Base-by-base conservation (phyloP, 2,888 invertebrate species). In the Lasioglossum zephyrum region DNA sequence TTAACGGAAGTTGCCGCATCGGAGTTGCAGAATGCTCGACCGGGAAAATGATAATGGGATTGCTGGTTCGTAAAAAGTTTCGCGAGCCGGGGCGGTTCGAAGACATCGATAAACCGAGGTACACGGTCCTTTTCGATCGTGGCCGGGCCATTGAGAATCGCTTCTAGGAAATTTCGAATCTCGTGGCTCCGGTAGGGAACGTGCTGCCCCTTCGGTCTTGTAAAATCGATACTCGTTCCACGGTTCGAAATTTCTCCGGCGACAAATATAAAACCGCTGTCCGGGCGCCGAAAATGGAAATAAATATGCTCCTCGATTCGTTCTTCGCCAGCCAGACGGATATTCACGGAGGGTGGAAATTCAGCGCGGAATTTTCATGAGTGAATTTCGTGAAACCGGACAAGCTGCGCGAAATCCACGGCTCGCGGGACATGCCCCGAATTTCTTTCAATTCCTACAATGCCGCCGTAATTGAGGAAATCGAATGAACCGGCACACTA, bases 1-100 rank as follows among this genome's bases (percentile, higher is more conserved):
- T 87, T 87, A 87, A 75, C 74, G 74, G 57, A 87, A 87, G 82
- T 79, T 85, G 74, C 85, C 69, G 49, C 47, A 31, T 18, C 74
- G 44, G 75, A 84, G 70, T 86, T 66, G 80, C 18, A 66, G 80
- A 80, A 80, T 80, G 31, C 44, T 31, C 63, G 44, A 13, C 60
- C 53, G 36, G 73, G 73, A 80, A 77, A 84, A 84, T 80, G 80
- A 85, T 84, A 80, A 85, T 80, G 79, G 77, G 73, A 60, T 47
- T 26, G 69, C 57, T 22, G 73, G 47, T 69, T 63, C 26, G 63
- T 41, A 60, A 69, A 83, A 75, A 66, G 57, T 73, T 82, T 18
- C 73, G 22, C 4, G 26, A 36, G 26, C 18, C 0, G 16, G 22
- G 22, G 22, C 4, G 22, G n/a, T 16, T 9, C 1, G 18, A 36